phyloP scores from a whole-genome alignment of 2,888 invertebrate genomes.

The Eupithecia exiguata region DNA sequence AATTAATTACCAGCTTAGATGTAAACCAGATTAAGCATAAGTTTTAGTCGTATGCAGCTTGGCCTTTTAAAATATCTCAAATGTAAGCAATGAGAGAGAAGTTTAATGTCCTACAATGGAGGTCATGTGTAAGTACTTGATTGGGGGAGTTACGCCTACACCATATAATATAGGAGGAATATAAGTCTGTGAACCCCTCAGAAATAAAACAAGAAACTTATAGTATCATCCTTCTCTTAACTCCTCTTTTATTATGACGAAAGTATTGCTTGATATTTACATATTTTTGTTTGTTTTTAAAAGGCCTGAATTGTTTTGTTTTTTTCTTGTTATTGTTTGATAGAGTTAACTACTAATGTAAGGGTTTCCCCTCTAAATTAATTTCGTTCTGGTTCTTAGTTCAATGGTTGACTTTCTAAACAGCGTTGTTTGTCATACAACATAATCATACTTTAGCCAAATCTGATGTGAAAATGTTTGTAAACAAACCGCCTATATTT shows the following conservation, averaged over 20 bases:
- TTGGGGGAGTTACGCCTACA: background rate
- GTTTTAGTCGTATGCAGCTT: background rate
- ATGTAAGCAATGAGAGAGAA: background rate
- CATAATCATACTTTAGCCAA: background rate
- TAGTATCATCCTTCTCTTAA: background rate
- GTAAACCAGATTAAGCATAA: background rate
- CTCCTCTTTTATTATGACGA: background rate
- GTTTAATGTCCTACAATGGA: background rate
- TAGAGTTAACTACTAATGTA: background rate
- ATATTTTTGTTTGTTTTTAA: background rate
- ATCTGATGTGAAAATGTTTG: background rate
- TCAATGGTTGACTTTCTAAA: background rate
- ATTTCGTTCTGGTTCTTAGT: background rate
- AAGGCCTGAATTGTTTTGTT: slow-evolving; percentile 16
- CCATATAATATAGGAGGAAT: too few species aligned
- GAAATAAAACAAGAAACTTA: background rate
- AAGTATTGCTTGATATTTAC: background rate
- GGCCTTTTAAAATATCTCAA: background rate
- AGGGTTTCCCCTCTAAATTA: background rate
- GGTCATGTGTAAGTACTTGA: background rate
- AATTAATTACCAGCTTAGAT: slow-evolving; percentile 9
- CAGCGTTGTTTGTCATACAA: background rate
- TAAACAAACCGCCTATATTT: background rate
- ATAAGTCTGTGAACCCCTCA: background rate
- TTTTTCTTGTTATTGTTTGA: slow-evolving; percentile 3